Evolutionary conservation across 1,140 invertebrate genomes (phyloP).

Genomic region (Drosophila sp.): DNA sequence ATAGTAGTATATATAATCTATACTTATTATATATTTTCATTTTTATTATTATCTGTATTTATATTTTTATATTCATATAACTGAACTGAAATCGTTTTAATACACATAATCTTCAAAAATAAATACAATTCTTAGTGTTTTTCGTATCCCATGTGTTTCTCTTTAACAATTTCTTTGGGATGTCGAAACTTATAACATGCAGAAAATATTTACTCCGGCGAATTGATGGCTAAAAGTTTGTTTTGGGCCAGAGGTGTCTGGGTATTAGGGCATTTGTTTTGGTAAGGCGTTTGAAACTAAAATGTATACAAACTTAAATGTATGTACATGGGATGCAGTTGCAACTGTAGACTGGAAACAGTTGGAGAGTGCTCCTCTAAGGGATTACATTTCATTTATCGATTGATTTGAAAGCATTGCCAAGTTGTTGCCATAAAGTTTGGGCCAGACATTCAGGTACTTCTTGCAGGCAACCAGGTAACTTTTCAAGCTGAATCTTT

Average conservation of each 20-base stretch:
- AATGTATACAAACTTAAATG: constrained; percentile 64
- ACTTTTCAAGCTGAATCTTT: constrained; percentile 65
- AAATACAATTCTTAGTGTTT: constrained; percentile 25
- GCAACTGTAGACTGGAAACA: constrained; percentile 23
- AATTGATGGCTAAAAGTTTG: constrained; percentile 71
- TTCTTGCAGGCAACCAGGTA: constrained; percentile 14
- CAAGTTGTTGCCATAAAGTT: constrained; percentile 56
- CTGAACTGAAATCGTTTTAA: not conserved
- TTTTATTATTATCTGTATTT: too few species aligned
- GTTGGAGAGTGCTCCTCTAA: constrained; percentile 16
- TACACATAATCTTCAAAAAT: not conserved
- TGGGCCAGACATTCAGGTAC: constrained; percentile 21
- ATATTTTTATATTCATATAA: too few species aligned
- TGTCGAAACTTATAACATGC: constrained; percentile 63
- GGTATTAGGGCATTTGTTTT: not conserved
- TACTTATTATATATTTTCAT: too few species aligned
- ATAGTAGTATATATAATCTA: too few species aligned
- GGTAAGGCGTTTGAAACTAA: constrained; percentile 43
- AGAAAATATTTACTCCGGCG: constrained; percentile 51
- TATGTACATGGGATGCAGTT: constrained; percentile 17
- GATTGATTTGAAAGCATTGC: constrained; percentile 65
- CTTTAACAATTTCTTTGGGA: constrained; percentile 5
- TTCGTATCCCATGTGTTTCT: constrained; percentile 22
- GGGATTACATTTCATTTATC: constrained; percentile 82
- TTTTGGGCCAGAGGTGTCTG: constrained; percentile 6